Percentiles rank a stretch among this genome's conserved stretches.
These are phyloP conservation scores for Galleria mellonella DNA, from an alignment of 1,140 invertebrate genomes.

Conservation along the genomic window DNA sequence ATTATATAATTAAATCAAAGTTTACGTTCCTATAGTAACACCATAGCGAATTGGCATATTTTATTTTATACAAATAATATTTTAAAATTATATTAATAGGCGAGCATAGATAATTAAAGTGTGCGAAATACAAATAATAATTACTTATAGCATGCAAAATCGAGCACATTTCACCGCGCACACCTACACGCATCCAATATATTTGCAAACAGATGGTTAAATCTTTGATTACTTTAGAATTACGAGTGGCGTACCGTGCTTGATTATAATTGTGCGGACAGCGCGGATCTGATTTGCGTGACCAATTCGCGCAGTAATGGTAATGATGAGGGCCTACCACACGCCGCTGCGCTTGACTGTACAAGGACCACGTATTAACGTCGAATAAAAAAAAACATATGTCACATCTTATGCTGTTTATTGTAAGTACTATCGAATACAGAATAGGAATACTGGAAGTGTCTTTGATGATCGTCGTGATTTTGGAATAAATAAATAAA, in stretches of 20 bases:
- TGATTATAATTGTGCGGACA: constrained; percentile 71
- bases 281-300: constrained; percentile 59
- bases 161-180: constrained; percentile 10
- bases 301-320: constrained; percentile 61
- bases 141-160: constrained; percentile 14
- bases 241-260: constrained; percentile 52
- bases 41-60: too few species aligned
- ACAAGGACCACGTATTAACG: too few species aligned
- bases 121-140: constrained; percentile 10
- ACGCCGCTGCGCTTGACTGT: constrained; percentile 11
- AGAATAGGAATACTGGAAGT: too few species aligned
- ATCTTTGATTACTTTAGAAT: constrained; percentile 69
- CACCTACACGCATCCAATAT: constrained; percentile 6
- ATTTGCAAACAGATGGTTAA: constrained; percentile 49
- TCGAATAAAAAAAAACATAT: too few species aligned
- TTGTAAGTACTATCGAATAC: too few species aligned
- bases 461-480: too few species aligned
- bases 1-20: too few species aligned
- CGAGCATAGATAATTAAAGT: constrained; percentile 13
- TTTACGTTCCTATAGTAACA: too few species aligned
- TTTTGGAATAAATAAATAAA: too few species aligned
- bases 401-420: too few species aligned
- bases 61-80: too few species aligned
- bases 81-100: too few species aligned
- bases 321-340: constrained; percentile 53